Conservation (phyloP, 2,113 vertebrate species). For the Mormyrus iriodes region DNA sequence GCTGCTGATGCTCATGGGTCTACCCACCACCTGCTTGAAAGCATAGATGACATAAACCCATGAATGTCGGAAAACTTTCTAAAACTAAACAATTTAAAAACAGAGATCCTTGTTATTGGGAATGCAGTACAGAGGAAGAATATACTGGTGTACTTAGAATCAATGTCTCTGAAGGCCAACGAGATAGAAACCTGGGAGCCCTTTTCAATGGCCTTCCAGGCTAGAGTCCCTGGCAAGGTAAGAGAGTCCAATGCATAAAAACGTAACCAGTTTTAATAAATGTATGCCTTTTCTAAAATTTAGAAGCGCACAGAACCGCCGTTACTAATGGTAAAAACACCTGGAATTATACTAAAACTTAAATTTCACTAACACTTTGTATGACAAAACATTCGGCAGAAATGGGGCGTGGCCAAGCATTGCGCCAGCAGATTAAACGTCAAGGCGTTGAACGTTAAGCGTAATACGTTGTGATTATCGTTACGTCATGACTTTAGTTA, state of each 20-base stretch:
- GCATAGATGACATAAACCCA: neutral
- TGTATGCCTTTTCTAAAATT: neutral
- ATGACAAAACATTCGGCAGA: neutral
- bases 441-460: neutral
- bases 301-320: neutral
- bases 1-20: neutral
- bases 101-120: too few relatives aligned
- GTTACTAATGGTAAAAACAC: neutral
- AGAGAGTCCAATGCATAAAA: neutral
- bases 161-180: neutral
- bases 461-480: neutral
- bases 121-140: neutral
- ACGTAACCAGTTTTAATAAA: neutral
- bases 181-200: neutral
- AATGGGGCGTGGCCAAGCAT: neutral
- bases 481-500: neutral
- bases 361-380: neutral
- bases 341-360: neutral
- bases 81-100: too few relatives aligned
- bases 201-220: too few relatives aligned
- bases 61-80: too few relatives aligned
- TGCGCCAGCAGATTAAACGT: neutral
- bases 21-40: neutral
- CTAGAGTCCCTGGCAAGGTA: neutral
- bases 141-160: neutral